phyloP scores from a whole-genome alignment of 2,888 invertebrate genomes.

The Sericinus montela region DNA sequence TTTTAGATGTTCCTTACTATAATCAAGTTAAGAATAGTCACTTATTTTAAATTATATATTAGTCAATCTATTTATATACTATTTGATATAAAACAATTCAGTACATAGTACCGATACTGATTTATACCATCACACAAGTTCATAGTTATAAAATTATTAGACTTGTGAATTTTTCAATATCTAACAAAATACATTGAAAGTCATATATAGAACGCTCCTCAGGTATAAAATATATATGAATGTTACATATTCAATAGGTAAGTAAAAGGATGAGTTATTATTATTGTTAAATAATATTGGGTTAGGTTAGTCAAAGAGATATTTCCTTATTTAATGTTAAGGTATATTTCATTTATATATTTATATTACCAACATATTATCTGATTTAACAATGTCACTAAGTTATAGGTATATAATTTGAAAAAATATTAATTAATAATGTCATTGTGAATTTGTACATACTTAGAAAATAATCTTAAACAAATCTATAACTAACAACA shows the following conservation, averaged over 20 bases:
- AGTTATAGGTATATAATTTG: slow-evolving; percentile 22
- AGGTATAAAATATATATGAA: not conserved
- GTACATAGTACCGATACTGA: slow-evolving; percentile 60
- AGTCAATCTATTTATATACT: slow-evolving; percentile 1
- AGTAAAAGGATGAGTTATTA: too few relatives aligned
- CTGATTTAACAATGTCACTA: slow-evolving; percentile 22
- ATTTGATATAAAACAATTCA: slow-evolving; percentile 32
- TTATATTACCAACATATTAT: not conserved
- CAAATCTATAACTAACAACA: slow-evolving; percentile 37
- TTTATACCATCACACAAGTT: slow-evolving; percentile 39
- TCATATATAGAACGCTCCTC: not conserved
- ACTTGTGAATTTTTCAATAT: slow-evolving; percentile 3
- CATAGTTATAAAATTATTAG: slow-evolving; percentile 23
- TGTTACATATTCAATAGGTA: not conserved
- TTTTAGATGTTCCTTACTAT: slow-evolving; percentile 9
- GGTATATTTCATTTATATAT: too few relatives aligned
- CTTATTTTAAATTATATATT: not conserved
- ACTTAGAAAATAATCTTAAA: slow-evolving; percentile 33
- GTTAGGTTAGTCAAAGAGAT: too few relatives aligned
- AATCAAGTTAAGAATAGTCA: not conserved
- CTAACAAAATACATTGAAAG: slow-evolving; percentile 5
- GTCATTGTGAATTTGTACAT: slow-evolving; percentile 43
- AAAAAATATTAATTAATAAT: slow-evolving; percentile 22
- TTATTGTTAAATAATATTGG: too few relatives aligned
- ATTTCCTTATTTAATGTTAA: too few relatives aligned